Percentiles rank a stretch among this genome's conserved stretches.
Evolutionary conservation across 37 sponge, comb jelly and placozoan genomes (phyloP).

Genomic region (Oscarella lobularis): DNA sequence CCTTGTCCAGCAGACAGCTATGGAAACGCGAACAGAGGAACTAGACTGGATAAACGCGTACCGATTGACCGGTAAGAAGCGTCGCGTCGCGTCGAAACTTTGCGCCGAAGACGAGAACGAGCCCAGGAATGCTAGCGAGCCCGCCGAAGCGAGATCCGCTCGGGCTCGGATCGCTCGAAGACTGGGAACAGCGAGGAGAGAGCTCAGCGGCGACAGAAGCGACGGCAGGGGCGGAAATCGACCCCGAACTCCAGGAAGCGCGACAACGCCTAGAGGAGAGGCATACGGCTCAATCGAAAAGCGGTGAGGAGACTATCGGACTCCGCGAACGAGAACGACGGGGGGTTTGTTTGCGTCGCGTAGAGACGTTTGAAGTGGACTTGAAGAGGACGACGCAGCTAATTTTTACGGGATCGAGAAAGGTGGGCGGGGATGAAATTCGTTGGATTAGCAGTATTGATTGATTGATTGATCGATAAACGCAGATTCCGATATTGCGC

Average conservation of each 20-base stretch:
- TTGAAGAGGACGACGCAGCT: background rate
- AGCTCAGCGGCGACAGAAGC: background rate
- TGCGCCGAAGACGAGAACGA: background rate
- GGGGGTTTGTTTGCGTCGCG: background rate
- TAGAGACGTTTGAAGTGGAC: background rate
- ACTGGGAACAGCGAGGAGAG: background rate
- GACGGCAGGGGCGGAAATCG: too few relatives aligned
- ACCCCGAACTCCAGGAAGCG: background rate
- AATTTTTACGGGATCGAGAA: background rate
- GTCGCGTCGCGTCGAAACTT: background rate
- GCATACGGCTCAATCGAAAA: background rate
- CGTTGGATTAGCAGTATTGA: too few relatives aligned
- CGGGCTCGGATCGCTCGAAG: background rate
- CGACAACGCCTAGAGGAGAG: background rate
- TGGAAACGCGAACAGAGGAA: background rate
- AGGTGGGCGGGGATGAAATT: background rate
- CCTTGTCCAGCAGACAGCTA: too few relatives aligned
- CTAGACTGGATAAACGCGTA: background rate
- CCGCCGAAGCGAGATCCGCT: background rate
- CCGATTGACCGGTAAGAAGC: background rate
- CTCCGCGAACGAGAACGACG: background rate
- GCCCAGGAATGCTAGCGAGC: background rate
- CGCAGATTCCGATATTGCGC: slow-evolving; percentile 24
- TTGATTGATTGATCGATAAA: too few relatives aligned
- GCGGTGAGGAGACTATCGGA: background rate